These are phyloP conservation scores for Protobothrops mucrosquamatus DNA, from an alignment of 2,113 vertebrate genomes.

Conservation along the genomic window DNA sequence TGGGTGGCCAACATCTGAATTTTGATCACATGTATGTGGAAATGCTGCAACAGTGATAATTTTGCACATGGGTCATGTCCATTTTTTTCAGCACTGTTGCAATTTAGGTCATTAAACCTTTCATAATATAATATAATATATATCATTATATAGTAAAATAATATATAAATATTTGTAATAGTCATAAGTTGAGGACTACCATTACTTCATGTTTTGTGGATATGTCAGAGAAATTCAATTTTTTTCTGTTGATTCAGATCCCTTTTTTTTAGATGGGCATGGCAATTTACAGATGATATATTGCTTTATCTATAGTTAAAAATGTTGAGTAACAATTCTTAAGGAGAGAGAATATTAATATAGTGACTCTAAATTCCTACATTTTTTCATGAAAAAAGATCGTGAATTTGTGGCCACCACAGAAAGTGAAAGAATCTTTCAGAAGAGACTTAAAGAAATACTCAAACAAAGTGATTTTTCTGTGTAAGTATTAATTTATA, in stretches of 20 bases:
- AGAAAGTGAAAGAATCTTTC: slow-evolving; percentile 89
- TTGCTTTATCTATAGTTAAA: not conserved
- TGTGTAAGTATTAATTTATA: slow-evolving; percentile 79
- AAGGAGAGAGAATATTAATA: not conserved
- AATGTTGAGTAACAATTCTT: not conserved
- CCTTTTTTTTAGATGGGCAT: not conserved
- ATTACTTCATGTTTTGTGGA: not conserved
- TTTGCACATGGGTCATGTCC: not conserved
- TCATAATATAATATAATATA: not conserved
- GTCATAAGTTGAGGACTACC: not conserved
- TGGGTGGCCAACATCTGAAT: too few relatives aligned
- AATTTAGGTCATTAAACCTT: not conserved
- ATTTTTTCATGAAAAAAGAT: slow-evolving; percentile 77
- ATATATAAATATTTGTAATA: not conserved
- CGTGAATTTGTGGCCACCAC: slow-evolving; percentile 76
- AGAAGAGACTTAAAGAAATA: slow-evolving; percentile 92
- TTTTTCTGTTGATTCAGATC: not conserved
- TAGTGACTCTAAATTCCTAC: not conserved
- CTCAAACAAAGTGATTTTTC: slow-evolving; percentile 90
- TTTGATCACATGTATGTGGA: too few relatives aligned
- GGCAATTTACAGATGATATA: not conserved
- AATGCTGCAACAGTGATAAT: not conserved
- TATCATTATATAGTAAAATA: not conserved
- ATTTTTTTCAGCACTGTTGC: not conserved
- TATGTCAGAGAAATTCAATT: not conserved